These are phyloP conservation scores for Salarias fasciatus DNA, from an alignment of 2,797 vertebrate genomes.

Conservation along the genomic window DNA sequence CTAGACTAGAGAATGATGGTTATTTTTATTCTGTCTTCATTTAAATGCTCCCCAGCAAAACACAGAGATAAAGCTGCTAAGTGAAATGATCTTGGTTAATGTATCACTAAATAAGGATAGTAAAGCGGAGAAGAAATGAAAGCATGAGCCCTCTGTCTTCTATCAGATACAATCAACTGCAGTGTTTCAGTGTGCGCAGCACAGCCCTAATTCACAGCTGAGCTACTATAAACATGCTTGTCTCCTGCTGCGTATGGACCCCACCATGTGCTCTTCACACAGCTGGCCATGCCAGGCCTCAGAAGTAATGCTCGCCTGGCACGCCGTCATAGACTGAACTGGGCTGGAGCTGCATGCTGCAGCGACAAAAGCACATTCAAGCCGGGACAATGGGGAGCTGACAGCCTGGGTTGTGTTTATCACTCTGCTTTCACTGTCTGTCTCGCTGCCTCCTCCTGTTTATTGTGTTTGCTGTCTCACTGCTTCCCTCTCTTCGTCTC, in stretches of 20 bases:
- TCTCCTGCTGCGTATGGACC: slow-evolving; percentile 6
- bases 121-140: background rate
- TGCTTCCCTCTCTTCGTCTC: slow-evolving; percentile 11
- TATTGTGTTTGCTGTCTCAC: slow-evolving; percentile 48
- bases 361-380: slow-evolving; percentile 78
- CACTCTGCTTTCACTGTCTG: slow-evolving; percentile 33
- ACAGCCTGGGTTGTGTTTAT: slow-evolving; percentile 54
- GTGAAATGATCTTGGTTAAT: too few relatives aligned
- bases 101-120: too few relatives aligned
- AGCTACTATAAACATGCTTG: slow-evolving; percentile 14
- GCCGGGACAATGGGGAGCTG: slow-evolving; percentile 71
- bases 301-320: slow-evolving; percentile 64
- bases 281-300: slow-evolving; percentile 48
- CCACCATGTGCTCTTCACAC: slow-evolving; percentile 17
- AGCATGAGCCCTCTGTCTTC: background rate
- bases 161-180: slow-evolving; percentile 5
- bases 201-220: slow-evolving; percentile 21
- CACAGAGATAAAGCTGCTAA: too few relatives aligned
- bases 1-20: too few relatives aligned
- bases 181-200: background rate
- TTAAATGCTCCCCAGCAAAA: too few relatives aligned
- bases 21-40: too few relatives aligned
- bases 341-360: slow-evolving; percentile 54
- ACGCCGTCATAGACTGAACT: slow-evolving; percentile 68
- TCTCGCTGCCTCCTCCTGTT: slow-evolving; percentile 41